Evolutionary conservation across 2,888 invertebrate genomes (phyloP).

Genomic region (Cataglyphis albicans): DNA sequence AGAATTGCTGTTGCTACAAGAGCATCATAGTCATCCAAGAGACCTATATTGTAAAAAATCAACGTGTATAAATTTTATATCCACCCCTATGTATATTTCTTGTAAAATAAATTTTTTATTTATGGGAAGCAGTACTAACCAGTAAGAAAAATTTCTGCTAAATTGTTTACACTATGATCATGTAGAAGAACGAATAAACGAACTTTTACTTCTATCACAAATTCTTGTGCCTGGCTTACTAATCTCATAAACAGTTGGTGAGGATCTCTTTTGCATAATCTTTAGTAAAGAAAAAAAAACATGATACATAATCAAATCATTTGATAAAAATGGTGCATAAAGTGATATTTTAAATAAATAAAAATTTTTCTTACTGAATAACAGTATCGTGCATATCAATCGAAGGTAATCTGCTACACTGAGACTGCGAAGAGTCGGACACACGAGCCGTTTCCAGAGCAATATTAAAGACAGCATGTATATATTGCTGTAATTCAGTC

Average conservation of each 20-base stretch:
- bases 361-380: conserved; percentile 83
- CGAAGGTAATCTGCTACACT: conserved; percentile 74
- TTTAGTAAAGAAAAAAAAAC: conserved; percentile 73
- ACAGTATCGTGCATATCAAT: conserved; percentile 85
- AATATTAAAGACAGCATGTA: conserved; percentile 85
- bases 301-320: not conserved
- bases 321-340: not conserved
- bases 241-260: conserved; percentile 89
- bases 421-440: conserved; percentile 71
- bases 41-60: conserved; percentile 82
- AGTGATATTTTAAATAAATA: conserved; percentile 23
- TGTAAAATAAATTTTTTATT: conserved; percentile 5
- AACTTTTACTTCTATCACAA: conserved; percentile 89
- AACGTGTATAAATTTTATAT: conserved; percentile 27
- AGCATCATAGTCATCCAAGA: conserved; percentile 89
- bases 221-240: conserved; percentile 89
- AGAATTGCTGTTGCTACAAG: conserved; percentile 88
- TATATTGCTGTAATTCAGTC: conserved; percentile 86
- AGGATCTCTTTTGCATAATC: conserved; percentile 88
- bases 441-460: conserved; percentile 79
- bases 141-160: conserved; percentile 87
- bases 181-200: conserved; percentile 87
- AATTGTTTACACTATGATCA: conserved; percentile 86
- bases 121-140: conserved; percentile 77
- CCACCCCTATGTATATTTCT: not conserved